phyloP scores from a whole-genome alignment of 2,113 vertebrate genomes.

The Balaeniceps rex region DNA sequence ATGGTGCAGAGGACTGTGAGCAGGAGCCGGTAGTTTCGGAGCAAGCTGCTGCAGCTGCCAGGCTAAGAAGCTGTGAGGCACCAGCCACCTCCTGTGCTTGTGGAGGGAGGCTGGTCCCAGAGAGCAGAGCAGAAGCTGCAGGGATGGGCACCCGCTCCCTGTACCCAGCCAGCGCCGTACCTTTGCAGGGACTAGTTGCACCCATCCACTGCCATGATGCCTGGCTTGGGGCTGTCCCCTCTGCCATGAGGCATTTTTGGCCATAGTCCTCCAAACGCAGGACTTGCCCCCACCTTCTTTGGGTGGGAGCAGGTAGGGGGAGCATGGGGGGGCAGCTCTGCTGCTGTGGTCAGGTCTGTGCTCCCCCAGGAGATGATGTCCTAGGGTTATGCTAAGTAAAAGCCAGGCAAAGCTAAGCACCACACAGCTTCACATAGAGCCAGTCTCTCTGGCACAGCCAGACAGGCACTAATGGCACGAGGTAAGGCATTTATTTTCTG shows the following conservation, averaged over 20 bases:
- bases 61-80: rapidly evolving
- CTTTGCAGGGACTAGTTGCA: background rate
- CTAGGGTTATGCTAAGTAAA: background rate
- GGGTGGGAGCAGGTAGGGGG: background rate
- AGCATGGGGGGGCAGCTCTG: background rate
- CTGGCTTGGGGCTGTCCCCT: background rate
- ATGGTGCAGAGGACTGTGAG: background rate
- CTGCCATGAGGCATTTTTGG: background rate
- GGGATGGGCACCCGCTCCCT: background rate
- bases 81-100: rapidly evolving
- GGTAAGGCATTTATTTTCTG: conserved; percentile 35
- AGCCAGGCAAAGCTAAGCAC: background rate
- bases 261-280: rapidly evolving
- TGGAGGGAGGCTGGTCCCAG: background rate
- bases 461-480: background rate
- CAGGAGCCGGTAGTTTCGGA: background rate
- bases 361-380: background rate
- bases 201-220: rapidly evolving
- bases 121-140: background rate
- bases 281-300: background rate
- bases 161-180: background rate
- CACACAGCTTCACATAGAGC: background rate
- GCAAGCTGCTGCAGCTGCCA: background rate
- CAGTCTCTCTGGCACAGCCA: background rate
- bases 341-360: background rate